These are phyloP conservation scores for Stratiolaelaps scimitus DNA, from an alignment of 1,140 invertebrate species.

Conservation along the genomic window DNA sequence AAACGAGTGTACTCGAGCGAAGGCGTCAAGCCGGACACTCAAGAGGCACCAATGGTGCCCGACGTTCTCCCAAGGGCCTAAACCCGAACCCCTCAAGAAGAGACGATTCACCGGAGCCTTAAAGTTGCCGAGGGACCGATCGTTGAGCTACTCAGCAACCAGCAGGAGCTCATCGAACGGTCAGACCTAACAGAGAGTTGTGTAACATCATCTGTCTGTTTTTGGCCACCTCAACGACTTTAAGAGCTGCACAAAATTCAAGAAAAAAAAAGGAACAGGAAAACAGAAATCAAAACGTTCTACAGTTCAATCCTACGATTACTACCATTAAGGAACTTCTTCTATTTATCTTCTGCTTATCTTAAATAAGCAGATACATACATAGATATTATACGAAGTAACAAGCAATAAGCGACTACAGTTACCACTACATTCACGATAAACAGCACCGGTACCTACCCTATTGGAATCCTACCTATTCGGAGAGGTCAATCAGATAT, in stretches of 20 bases:
- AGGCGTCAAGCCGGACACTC: background rate
- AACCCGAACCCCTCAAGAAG: constrained; percentile 21
- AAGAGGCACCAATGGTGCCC: constrained; percentile 12
- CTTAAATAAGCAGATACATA: too few relatives aligned
- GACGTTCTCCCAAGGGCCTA: background rate
- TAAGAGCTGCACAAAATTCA: constrained; percentile 14
- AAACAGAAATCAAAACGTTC: background rate
- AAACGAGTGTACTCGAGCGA: too few relatives aligned
- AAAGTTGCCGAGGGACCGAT: constrained; percentile 27
- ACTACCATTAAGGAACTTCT: too few relatives aligned
- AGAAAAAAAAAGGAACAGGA: background rate
- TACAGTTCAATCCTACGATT: too few relatives aligned
- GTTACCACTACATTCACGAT: too few relatives aligned
- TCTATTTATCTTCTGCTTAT: too few relatives aligned
- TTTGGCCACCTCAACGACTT: constrained; percentile 14
- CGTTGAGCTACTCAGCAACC: constrained; percentile 1
- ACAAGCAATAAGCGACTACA: too few relatives aligned
- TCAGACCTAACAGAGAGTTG: constrained; percentile 8
- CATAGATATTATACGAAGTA: too few relatives aligned
- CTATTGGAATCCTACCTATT: background rate
- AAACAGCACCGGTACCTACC: too few relatives aligned
- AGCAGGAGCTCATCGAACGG: background rate
- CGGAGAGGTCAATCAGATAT: constrained; percentile 4
- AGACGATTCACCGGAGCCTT: constrained; percentile 20
- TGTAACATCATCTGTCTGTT: background rate